Evolutionary conservation across 2,888 invertebrate genomes (phyloP).

Genomic region (Meandrusa payeni): DNA sequence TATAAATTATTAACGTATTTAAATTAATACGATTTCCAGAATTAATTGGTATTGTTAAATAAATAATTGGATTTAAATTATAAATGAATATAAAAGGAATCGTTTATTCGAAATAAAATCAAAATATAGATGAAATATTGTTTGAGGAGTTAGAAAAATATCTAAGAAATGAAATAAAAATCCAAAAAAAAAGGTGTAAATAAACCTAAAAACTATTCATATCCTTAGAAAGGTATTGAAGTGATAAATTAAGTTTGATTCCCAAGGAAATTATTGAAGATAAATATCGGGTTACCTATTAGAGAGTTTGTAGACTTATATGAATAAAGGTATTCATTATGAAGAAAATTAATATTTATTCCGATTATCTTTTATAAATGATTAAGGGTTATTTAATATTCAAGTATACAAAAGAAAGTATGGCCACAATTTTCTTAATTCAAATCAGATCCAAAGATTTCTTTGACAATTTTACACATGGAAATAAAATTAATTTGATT

Average conservation of each 20-base stretch:
- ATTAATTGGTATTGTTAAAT: slow-evolving; percentile 2
- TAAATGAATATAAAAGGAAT: slow-evolving; percentile 15
- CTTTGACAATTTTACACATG: no score
- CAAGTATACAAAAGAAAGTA: no score
- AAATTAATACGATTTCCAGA: slow-evolving; percentile 7
- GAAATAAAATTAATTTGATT: no score
- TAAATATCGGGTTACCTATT: slow-evolving; percentile 71
- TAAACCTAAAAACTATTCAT: slow-evolving; percentile 70
- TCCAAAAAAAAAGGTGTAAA: slow-evolving; percentile 50
- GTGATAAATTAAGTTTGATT: slow-evolving; percentile 70
- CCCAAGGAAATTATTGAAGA: slow-evolving; percentile 76
- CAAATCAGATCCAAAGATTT: no score
- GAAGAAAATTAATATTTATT: no score
- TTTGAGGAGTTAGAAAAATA: slow-evolving; percentile 30
- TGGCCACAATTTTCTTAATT: no score
- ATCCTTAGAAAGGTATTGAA: slow-evolving; percentile 72
- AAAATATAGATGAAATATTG: slow-evolving; percentile 9
- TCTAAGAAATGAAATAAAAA: slow-evolving; percentile 40
- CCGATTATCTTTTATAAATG: no score
- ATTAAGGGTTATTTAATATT: no score
- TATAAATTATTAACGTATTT: slow-evolving; percentile 21
- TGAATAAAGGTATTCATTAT: slow-evolving; percentile 39
- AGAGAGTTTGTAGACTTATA: slow-evolving; percentile 49
- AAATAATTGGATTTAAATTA: slow-evolving; percentile 19
- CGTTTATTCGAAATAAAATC: slow-evolving; percentile 10